Base-by-base conservation (phyloP, 2,797 vertebrate genomes). In the Aeoliscus strigatus region DNA sequence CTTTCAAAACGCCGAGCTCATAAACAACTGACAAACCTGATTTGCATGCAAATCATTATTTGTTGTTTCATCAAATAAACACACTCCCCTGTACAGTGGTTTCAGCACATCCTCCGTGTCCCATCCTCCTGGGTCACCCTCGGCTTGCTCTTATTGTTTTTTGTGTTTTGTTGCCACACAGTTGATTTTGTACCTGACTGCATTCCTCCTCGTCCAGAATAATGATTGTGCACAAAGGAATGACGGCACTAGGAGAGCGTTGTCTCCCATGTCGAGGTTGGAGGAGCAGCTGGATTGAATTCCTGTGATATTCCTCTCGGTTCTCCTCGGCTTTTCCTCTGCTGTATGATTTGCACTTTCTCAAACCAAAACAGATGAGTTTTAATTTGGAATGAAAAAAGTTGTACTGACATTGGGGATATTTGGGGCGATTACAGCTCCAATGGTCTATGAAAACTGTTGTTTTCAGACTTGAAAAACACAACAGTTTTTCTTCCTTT, bases 21-120 rank as follows among this genome's bases (percentile, higher is more conserved):
- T 61, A 44, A 59, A 58, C 48, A 50, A 41, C 43, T 21, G 11
- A 52, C 30, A 29, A 45, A 49, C 10, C 24, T 47, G 55, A 79
- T 74, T 76, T 71, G 68, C 56, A 79, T 70, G 31, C 51, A 64
- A 72, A 72, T 72, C 50, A 54, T 43, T 46, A 55, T 58, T 57
- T 64, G 27, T 27, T 4, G 8, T 57, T 59, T 37, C 35, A 58
- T 43, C 25, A 16, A 31, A 31, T 14, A 33, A 24, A 47, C n/a
- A 30, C 4, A 28, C 39, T 8, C 16, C 32, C 10, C 4, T 3
- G 6, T 11, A 8, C 36, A 16, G 14, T 28, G 23, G 14, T 26
- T 4, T 6, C 7, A 4, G 4, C 17, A 15, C 10, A 27, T 16
- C 43, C 28, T 53, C 39, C 15, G 12, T 29, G 27, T 62, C 55